Base-by-base conservation (phyloP, 2,113 vertebrate genomes). In the Lutjanus erythropterus region DNA sequence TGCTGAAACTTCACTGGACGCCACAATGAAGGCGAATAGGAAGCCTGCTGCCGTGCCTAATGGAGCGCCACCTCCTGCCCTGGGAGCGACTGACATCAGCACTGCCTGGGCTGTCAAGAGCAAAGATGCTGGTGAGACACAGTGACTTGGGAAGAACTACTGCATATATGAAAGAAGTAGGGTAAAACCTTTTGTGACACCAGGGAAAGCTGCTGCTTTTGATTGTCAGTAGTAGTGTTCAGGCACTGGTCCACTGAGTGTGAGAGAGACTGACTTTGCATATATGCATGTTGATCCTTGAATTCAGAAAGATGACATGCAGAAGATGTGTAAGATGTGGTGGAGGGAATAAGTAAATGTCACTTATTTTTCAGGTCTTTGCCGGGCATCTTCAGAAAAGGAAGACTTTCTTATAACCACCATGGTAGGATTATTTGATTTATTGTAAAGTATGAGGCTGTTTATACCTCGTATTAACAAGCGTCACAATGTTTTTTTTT, bases 361-460 rank as follows among this genome's bases (percentile, higher is more conserved):
- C 15, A 9, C 33, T 14, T 75, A 0, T 35, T 86, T 91, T 93
- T 55, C 89, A 98, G 97, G 96, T 93, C 90, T 96, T 60, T 94
- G 94, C 69, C 94, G 88, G 85, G 50, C 71, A 0, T 94, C 94
- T 77, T 92, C 93, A 86, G 97, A 95, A 77, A 97, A 96, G 67
- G 96, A 97, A 5, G 97, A 98, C 81, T 92, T 95, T 33, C 94
- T 99, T 8, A 89, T 99, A 88, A 96, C 96, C 50, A 99, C 96
- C 16, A 97, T 98, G 97, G 98, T 99, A 95, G 42, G 81, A 53
- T 18, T 41, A 11, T 27, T 66, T 42, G 23, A 7, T 59, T 65
- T 14, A 23, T 39, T 62, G 33, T 10, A 21, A 66, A 27, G 5
- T 18, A 6, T 31, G 14, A n/a, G n/a, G n/a, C n/a, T n/a, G n/a